Base-by-base conservation (phyloP, 2,113 vertebrate species). In the Callipepla squamata region DNA sequence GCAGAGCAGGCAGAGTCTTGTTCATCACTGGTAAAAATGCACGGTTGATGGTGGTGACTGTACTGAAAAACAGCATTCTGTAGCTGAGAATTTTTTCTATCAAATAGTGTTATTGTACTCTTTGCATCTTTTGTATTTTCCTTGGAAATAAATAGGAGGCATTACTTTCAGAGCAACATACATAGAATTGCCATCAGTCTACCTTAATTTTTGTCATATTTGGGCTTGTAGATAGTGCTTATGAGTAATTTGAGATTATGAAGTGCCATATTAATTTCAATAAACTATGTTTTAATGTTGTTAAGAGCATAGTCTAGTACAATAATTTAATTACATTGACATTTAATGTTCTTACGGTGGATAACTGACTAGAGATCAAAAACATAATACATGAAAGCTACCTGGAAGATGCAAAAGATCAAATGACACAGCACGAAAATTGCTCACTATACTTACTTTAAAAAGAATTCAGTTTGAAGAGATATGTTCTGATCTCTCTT, bases 331-430 rank as follows among this genome's bases (percentile, higher is more conserved):
- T 96, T 95, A 63, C 10, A 75, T 22, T 94, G 78, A 73, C 58
- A 89, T 95, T 93, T 94, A 94, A 82, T 96, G 55, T 74, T 91
- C 91, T 93, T 97, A 76, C 22, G 72, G 45, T 59, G 80, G 80
- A 91, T 90, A 97, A 94, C 89, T 92, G 95, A 95, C 62, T 88
- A 36, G 66, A 93, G 57, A 61, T 93, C 93, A 92, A 85, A 95
- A 95, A 26, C 73, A 38, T 93, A 92, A 81, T 85, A 90, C 80
- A 50, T 70, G 50, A 94, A 68, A 90, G 20, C 36, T 82, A 94
- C 42, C 68, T 89, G 58, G 61, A 86, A 94, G 25, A 70, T 50
- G 12, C 51, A 94, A 57, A 91, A 59, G 86, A 96, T 93, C 91
- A 80, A 77, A 72, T 81, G 28, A 62, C 74, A 90, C 23, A 40